Base-by-base conservation (phyloP, 1,140 invertebrate species). In the Samia ricini region DNA sequence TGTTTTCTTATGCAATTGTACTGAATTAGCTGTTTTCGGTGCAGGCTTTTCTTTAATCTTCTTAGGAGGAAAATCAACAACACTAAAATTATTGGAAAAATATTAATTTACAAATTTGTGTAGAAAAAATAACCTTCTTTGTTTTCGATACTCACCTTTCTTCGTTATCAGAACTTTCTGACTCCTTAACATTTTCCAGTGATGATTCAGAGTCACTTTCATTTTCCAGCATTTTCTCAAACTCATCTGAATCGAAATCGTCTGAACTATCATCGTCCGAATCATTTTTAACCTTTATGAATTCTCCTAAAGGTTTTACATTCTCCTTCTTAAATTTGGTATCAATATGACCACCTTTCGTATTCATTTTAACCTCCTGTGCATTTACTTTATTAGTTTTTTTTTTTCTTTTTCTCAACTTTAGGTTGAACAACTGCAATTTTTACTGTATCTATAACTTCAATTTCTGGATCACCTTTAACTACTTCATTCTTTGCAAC, bases 241-340 rank as follows among this genome's bases (percentile, higher is more conserved):
- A 88, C 61, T 80, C 83, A 79, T 86, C 83, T 49, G 85, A 88
- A 64, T 85, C 79, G 80, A 88, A 88, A 1, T 76, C 68, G 6
- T 69, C 52, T 23, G 77, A 77, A 51, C 78, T 78, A 42, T 83
- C 83, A 73, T 75, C 76, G 22, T 56, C 71, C 19, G 64, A 66
- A 5, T 75, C 64, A 12, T 68, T 63, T 21, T 66, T 60, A 22
- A 88, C 54, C 29, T 60, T 72, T 8, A 87, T 79, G 63, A 82
- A 87, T 50, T 84, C 68, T 60, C 81, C 72, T 36, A 64, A 57
- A 33, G 63, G 59, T 57, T 81, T 78, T 15, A 76, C 72, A 51
- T 68, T 55, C 21, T 58, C 49, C 26, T 26, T 69, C 74, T 61
- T 57, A 55, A 51, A 15, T 67, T 63, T 23, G 51, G 59, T 36